Evolutionary conservation across 1,140 invertebrate genomes (phyloP), one percentile per base, ranked within the genome.

Genomic region (Fopius arisanus): DNA sequence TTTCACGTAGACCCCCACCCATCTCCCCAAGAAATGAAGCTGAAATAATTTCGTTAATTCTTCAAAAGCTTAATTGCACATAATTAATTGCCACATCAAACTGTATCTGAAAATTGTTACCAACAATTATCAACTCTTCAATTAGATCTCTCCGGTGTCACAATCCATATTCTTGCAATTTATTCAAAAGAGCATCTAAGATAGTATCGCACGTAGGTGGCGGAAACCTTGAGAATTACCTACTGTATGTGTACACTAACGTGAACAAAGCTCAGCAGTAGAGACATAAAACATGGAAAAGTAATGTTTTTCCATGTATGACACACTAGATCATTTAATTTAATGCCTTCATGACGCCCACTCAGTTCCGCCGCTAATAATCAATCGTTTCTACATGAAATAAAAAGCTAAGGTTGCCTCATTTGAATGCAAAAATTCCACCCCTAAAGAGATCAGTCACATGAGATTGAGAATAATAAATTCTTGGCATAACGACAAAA

Each of bases 151-250:
- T 23, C 54, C 7, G 23, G 54, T 26, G 54, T 26, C 19, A 26
- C 54, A 59, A 59, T 28, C 54, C 43, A 48, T 21, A 12, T 12
- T 26, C 54, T 2, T 59, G 21, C 19, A 59, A 59, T 59, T 59
- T 59, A 59, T 59, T 59, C 54, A 59, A 59, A 59, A 59, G 54
- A 59, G 54, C 54, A 59, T 59, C 54, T 59, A 59, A 59, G 54
- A 59, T 59, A 59, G 54, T 14, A n/a, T 12, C 5, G 54, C 10
- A 26, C 23, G 54, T 59, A 59, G 54, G 54, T 59, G 54, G 54
- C 23, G 54, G 19, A 59, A 59, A 26, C 54, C 54, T 59, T 59
- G 54, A 59, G 54, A 59, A 59, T 59, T 59, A 59, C 23, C 23
- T 23, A 28, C 7, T 28, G 23, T 28, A 26, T 26, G 19, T 6